Percentiles rank a stretch among this genome's conserved stretches.
These are phyloP conservation scores for Heterotilapia buettikoferi DNA, from an alignment of 2,113 vertebrate species.

Conservation along the genomic window DNA sequence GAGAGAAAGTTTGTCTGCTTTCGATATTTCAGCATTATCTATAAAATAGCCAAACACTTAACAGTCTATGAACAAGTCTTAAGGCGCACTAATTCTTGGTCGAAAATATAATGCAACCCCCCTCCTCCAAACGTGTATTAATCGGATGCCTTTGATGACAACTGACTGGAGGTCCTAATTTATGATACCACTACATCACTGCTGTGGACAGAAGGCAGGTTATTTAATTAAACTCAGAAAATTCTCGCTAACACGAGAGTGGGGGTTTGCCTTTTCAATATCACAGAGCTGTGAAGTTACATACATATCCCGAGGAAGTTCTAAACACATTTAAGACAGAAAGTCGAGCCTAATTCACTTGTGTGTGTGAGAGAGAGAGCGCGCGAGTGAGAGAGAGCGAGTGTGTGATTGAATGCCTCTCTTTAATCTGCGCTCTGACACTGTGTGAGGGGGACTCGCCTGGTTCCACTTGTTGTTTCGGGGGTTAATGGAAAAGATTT, in stretches of 20 bases:
- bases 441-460: conserved; percentile 51
- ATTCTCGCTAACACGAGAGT: neutral
- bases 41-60: neutral
- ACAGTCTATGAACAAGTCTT: neutral
- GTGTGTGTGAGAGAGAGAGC: neutral
- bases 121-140: neutral
- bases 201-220: conserved; percentile 8
- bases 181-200: neutral
- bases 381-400: neutral
- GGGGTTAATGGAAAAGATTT: conserved; percentile 68
- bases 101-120: neutral
- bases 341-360: neutral
- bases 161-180: conserved; percentile 17
- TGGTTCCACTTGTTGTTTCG: conserved; percentile 63
- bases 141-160: conserved; percentile 7
- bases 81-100: neutral
- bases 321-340: neutral
- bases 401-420: conserved; percentile 46
- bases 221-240: conserved; percentile 17
- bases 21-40: neutral
- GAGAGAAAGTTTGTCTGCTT: neutral
- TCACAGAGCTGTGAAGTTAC: neutral
- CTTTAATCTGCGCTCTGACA: conserved; percentile 62
- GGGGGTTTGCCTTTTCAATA: neutral
- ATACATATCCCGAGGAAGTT: neutral